phyloP scores from a whole-genome alignment of 2,113 vertebrate genomes.

The Rhinolophus sinicus region DNA sequence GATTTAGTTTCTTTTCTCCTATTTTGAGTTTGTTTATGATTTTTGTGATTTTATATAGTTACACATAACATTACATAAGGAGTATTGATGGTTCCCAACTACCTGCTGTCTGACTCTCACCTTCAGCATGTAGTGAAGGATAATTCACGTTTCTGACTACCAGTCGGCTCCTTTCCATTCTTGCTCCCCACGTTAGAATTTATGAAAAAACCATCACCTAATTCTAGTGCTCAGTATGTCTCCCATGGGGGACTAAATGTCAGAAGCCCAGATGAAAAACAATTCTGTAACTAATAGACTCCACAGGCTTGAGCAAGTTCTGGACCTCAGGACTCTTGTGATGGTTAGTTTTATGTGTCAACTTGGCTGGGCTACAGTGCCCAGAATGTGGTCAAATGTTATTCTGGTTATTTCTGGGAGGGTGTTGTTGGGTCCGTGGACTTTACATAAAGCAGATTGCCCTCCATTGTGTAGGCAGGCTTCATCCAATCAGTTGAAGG shows the following conservation, averaged over 20 bases:
- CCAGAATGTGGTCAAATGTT: neutral
- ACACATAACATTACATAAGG: slow-evolving; percentile 16
- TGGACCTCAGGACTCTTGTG: neutral
- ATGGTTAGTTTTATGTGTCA: neutral
- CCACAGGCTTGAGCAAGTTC: slow-evolving; percentile 9
- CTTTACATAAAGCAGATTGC: neutral
- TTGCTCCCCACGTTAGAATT: neutral
- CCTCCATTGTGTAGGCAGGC: neutral
- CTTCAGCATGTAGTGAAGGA: slow-evolving; percentile 23
- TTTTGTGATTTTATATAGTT: slow-evolving; percentile 52
- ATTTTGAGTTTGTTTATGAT: slow-evolving; percentile 42
- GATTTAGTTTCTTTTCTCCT: slow-evolving; percentile 38
- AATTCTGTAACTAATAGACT: neutral
- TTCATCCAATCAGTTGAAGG: neutral
- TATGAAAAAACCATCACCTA: neutral
- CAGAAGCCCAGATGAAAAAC: slow-evolving; percentile 13
- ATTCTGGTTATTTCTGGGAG: neutral
- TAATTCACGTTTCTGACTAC: slow-evolving; percentile 48
- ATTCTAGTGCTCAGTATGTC: neutral
- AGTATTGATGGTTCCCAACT: neutral
- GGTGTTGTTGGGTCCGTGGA: neutral
- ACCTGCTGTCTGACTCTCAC: slow-evolving; percentile 16
- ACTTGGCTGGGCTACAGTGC: neutral
- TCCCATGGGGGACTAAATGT: neutral
- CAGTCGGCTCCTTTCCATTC: slow-evolving; percentile 32